phyloP scores from a whole-genome alignment of 2,113 vertebrate genomes.

The Coptodon bakossiorum region DNA sequence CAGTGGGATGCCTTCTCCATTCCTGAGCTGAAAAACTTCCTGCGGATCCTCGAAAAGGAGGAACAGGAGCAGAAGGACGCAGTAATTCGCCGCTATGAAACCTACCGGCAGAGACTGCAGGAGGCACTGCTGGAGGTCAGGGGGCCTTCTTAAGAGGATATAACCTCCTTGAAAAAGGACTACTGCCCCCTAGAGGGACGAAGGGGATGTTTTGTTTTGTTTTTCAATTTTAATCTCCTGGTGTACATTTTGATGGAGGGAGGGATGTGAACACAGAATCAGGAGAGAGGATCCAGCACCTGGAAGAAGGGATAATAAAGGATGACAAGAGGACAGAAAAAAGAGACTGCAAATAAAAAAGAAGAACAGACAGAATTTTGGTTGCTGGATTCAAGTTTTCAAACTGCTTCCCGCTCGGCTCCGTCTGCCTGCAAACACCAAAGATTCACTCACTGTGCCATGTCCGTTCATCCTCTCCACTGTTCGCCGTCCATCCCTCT shows the following conservation, averaged over 20 bases:
- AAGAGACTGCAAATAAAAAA: neutral
- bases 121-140: conserved; percentile 73
- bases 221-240: neutral
- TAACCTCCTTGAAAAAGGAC: neutral
- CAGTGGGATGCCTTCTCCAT: conserved; percentile 97
- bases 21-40: conserved; percentile 92
- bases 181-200: neutral
- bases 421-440: conserved; percentile 14
- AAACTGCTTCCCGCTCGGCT: neutral
- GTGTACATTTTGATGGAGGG: neutral
- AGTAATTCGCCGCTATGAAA: conserved; percentile 77
- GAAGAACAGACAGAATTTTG: neutral
- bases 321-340: neutral
- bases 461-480: conserved; percentile 13
- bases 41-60: conserved; percentile 92
- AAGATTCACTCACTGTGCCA: conserved; percentile 57
- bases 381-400: neutral
- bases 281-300: neutral
- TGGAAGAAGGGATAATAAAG: neutral
- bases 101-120: conserved; percentile 84
- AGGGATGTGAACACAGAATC: neutral
- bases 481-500: neutral
- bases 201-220: neutral
- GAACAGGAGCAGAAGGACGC: conserved; percentile 83
- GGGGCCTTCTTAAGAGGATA: conserved; percentile 69